Conservation (phyloP, 2,888 invertebrate genomes). For the Stictocephala bisonia region DNA sequence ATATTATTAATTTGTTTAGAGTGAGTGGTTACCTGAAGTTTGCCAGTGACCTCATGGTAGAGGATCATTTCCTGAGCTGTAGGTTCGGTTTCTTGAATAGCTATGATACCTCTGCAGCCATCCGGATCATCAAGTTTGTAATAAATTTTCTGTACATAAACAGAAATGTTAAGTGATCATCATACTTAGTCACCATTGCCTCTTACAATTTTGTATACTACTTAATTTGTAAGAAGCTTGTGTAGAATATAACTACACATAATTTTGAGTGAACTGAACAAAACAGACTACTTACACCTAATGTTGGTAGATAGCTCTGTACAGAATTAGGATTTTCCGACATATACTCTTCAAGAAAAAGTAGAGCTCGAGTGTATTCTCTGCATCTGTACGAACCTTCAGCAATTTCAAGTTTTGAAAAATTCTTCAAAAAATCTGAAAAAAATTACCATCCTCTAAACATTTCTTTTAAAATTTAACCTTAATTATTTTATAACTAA, state of each 20-base stretch:
- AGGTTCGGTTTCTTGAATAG: constrained; percentile 80
- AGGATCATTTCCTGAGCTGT: constrained; percentile 85
- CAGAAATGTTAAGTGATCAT: too few species aligned
- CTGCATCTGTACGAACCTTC: constrained; percentile 80
- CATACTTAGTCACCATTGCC: too few species aligned
- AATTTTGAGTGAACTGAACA: too few species aligned
- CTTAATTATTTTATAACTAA: neutral
- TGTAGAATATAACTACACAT: too few species aligned
- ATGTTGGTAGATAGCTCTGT: constrained; percentile 70
- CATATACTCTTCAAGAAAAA: constrained; percentile 81
- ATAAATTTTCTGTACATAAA: constrained; percentile 84
- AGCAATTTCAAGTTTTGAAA: constrained; percentile 76
- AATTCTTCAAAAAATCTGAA: constrained; percentile 64
- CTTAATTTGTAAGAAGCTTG: too few species aligned
- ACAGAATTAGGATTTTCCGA: constrained; percentile 68
- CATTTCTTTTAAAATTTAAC: neutral
- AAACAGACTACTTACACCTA: constrained; percentile 57
- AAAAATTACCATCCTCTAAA: constrained; percentile 52
- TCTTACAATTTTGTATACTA: too few species aligned
- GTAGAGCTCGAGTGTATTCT: constrained; percentile 79
- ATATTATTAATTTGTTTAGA: neutral
- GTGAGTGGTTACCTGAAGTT: constrained; percentile 68
- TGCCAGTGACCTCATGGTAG: constrained; percentile 85
- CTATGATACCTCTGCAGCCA: constrained; percentile 81
- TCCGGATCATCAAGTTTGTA: constrained; percentile 91